Evolutionary conservation across 2,888 invertebrate species (phyloP), one percentile per base, ranked within the genome.

Genomic region (Adela reaumurella): DNA sequence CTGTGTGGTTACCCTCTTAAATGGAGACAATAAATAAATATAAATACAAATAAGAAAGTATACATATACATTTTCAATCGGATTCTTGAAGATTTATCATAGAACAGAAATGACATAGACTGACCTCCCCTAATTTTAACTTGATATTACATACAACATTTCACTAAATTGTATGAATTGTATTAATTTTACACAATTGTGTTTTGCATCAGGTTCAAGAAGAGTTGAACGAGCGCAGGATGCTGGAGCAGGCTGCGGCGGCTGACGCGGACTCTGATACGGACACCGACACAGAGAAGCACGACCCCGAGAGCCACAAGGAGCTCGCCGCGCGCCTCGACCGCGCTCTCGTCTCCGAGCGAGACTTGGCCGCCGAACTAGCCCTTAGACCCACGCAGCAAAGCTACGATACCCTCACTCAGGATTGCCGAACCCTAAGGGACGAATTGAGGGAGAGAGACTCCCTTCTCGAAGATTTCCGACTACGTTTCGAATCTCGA

Each of bases 381-480:
- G 81, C 83, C 46, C 81, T 82, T 68, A 72, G 83, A 49, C 83
- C 83, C 56, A 80, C 83, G 50, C 78, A 80, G 56, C 74, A 76
- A 54, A 81, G 81, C 62, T 63, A 82, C 59, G 82, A 83, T 63
- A 81, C 82, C 59, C 79, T 83, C 56, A 70, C 79, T 58, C 70
- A 71, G 53, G 72, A 74, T 50, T 61, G 74, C 19, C 66, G 56
- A 29, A 54, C 60, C 5, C 62, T 74, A 18, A 65, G 70, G 24
- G 58, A 59, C 16, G 68, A 71, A n/a, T 55, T 74, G 4, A 57
- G 62, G 45, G 63, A 60, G 43, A 57, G 56, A 47, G 62, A 64
- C 16, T 41, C 14, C 24, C 49, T 49, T 47, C 18, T 29, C 14
- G 5, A 24, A 47, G 46, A 16, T 17, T 5, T 45, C 20, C 45